A percentile compares a stretch with the other conserved stretches of the same genome.
These are phyloP conservation scores for Acronicta psi DNA, from an alignment of 2,888 invertebrate species.

Conservation along the genomic window DNA sequence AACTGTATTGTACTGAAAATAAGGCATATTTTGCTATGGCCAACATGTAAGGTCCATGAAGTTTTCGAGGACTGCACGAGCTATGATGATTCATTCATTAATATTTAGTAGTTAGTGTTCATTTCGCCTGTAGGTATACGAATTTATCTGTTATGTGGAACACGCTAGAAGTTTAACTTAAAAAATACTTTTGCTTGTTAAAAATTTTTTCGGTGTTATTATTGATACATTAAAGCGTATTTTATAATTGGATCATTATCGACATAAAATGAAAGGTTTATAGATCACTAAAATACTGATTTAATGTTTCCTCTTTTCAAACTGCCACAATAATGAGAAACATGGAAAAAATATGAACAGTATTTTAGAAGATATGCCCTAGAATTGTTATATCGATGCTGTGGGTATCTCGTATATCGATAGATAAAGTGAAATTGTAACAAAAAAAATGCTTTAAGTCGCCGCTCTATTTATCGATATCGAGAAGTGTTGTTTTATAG, in stretches of 20 bases:
- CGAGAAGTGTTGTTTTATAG: constrained; percentile 42
- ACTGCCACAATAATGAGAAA: constrained; percentile 9
- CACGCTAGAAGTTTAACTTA: constrained; percentile 15
- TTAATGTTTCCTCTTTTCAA: constrained; percentile 28
- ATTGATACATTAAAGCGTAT: neutral
- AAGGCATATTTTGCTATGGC: neutral
- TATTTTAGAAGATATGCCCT: constrained; percentile 25
- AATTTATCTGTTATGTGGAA: constrained; percentile 32
- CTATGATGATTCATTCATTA: neutral
- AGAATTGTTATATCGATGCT: constrained; percentile 37
- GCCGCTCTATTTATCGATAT: constrained; percentile 30
- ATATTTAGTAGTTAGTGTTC: constrained; percentile 11
- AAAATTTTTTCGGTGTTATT: neutral
- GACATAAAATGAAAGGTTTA: constrained; percentile 18
- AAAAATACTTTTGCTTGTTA: constrained; percentile 4
- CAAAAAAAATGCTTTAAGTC: constrained; percentile 36
- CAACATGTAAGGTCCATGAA: neutral
- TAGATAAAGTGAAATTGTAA: constrained; percentile 17
- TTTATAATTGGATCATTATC: constrained; percentile 2
- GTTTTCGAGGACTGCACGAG: neutral
- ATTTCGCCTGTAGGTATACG: constrained; percentile 43
- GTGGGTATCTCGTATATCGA: constrained; percentile 28
- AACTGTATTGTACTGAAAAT: neutral
- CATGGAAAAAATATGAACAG: constrained; percentile 27
- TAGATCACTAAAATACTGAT: constrained; percentile 19